phyloP scores from a whole-genome alignment of 2,888 invertebrate genomes.

The Craniophora ligustri region DNA sequence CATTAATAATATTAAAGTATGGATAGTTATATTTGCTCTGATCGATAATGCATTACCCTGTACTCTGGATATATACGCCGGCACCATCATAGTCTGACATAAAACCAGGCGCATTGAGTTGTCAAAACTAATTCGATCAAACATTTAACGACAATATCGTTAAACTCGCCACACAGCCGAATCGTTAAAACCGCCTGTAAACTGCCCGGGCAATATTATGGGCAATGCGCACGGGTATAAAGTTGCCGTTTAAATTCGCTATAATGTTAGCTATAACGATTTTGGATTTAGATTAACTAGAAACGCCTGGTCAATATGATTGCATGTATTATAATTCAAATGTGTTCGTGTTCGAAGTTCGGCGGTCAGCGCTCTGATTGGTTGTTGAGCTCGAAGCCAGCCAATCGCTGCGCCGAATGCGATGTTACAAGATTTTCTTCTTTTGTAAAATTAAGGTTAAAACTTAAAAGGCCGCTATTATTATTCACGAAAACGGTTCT shows the following conservation, averaged over 20 bases:
- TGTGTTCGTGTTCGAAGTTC: too few species aligned
- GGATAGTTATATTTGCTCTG: too few species aligned
- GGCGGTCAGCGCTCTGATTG: too few species aligned
- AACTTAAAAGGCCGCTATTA: too few species aligned
- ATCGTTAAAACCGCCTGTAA: constrained; percentile 42
- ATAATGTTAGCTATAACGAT: constrained; percentile 29
- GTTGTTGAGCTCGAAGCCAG: too few species aligned
- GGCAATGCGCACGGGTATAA: constrained; percentile 35
- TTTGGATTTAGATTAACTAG: not conserved
- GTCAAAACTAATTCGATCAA: constrained; percentile 46
- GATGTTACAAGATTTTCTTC: too few species aligned
- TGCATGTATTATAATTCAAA: not conserved
- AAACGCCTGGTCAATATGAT: constrained; percentile 13
- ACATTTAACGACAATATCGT: constrained; percentile 48
- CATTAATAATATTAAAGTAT: too few species aligned
- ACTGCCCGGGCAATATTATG: constrained; percentile 31
- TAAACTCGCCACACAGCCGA: constrained; percentile 34
- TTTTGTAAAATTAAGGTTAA: too few species aligned
- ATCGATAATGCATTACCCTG: too few species aligned
- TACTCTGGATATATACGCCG: too few species aligned
- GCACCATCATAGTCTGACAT: constrained; percentile 10
- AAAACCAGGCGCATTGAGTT: constrained; percentile 26
- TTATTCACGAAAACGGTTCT: too few species aligned
- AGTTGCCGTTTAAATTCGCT: constrained; percentile 44
- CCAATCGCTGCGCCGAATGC: too few species aligned